Conservation (phyloP, 2,113 vertebrate species). For the Glaucomys volans region DNA sequence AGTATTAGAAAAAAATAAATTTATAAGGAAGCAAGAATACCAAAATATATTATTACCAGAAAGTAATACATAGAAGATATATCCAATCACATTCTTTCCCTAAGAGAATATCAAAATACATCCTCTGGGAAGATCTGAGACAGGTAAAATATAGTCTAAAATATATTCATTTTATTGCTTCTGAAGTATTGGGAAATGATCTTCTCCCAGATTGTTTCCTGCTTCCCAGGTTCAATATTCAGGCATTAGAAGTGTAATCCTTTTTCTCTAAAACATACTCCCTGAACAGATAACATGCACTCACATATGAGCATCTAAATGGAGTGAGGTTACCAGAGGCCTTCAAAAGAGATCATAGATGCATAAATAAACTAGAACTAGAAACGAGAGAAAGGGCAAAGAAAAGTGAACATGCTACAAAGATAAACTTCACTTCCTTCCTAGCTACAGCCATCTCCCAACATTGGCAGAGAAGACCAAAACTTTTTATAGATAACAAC, state of each 20-base stretch:
- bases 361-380: conserved; percentile 19
- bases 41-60: background rate
- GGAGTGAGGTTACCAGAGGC: conserved; percentile 23
- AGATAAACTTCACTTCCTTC: background rate
- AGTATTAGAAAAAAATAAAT: conserved; percentile 14
- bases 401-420: background rate
- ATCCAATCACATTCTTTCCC: background rate
- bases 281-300: background rate
- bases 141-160: background rate
- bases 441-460: background rate
- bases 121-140: background rate
- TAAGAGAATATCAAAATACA: background rate
- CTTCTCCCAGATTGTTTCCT: background rate
- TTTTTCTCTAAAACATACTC: conserved; percentile 7
- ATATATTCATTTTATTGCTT: background rate
- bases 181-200: background rate
- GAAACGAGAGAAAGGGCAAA: background rate
- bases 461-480: background rate
- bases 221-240: conserved; percentile 23
- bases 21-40: background rate
- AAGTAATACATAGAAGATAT: background rate
- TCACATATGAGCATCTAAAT: background rate
- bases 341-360: background rate
- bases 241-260: background rate
- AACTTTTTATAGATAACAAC: background rate